Percentiles rank a stretch among this genome's conserved stretches.
Conservation (phyloP, 2,113 vertebrate genomes). For the Sylvietta virens region DNA sequence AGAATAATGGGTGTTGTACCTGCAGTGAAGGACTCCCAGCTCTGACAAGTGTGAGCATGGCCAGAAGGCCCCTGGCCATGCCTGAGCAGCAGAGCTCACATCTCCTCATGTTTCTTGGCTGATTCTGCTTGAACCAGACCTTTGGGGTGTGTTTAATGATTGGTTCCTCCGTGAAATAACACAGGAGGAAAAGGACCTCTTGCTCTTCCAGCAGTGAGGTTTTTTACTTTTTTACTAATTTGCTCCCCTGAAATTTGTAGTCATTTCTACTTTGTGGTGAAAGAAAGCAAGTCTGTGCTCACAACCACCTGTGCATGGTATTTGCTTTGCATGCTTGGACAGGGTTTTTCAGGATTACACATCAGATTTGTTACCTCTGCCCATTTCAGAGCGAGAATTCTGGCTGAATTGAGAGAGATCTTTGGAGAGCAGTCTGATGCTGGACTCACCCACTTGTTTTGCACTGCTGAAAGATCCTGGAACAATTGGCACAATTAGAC, state of each 20-base stretch:
- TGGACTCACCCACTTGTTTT: background rate
- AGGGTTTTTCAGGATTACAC: background rate
- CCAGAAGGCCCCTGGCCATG: background rate
- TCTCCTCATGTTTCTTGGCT: background rate
- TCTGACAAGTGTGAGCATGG: background rate
- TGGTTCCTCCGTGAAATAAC: background rate
- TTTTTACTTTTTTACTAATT: background rate
- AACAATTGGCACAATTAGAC: constrained; percentile 9
- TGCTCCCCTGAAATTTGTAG: background rate
- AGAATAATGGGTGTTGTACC: background rate
- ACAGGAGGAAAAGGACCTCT: background rate
- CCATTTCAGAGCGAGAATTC: background rate
- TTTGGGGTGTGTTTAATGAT: background rate
- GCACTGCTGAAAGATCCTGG: background rate
- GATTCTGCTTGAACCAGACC: background rate
- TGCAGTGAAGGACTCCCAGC: background rate
- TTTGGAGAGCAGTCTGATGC: background rate
- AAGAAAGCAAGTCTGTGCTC: background rate
- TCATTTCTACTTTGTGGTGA: background rate
- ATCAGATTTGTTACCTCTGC: background rate
- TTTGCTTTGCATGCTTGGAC: background rate
- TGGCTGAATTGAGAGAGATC: background rate
- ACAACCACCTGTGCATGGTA: background rate
- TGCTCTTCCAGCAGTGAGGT: background rate
- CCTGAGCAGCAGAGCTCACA: background rate